Evolutionary conservation across 2,888 invertebrate species (phyloP).

Genomic region (Pharmacophagus antenor): DNA sequence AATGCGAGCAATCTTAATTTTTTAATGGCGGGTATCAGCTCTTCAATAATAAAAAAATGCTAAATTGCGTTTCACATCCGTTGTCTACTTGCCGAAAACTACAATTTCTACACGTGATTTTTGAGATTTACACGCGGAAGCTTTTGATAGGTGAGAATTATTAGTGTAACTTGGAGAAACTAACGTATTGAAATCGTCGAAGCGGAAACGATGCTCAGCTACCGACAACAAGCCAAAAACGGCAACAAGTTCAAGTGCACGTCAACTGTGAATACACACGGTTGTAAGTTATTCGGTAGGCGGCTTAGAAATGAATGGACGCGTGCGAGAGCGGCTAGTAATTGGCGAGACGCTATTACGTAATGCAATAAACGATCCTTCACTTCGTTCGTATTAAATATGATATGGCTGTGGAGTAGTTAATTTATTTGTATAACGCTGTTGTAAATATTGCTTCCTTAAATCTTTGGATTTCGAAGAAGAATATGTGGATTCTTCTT

Average conservation of each 20-base stretch:
- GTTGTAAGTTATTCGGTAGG: slow-evolving; percentile 49
- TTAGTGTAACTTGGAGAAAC: slow-evolving; percentile 54
- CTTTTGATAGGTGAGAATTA: slow-evolving; percentile 61
- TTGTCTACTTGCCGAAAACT: not conserved
- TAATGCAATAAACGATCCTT: slow-evolving; percentile 54
- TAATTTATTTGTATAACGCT: not conserved
- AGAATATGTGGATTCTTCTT: not conserved
- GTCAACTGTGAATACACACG: slow-evolving; percentile 47
- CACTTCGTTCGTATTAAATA: slow-evolving; percentile 54
- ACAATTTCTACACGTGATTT: slow-evolving; percentile 37
- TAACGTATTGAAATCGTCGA: slow-evolving; percentile 37
- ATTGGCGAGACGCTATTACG: slow-evolving; percentile 53
- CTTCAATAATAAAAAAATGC: not conserved
- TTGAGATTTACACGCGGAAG: slow-evolving; percentile 61
- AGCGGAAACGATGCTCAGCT: slow-evolving; percentile 51
- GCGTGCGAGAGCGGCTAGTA: slow-evolving; percentile 48
- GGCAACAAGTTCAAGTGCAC: slow-evolving; percentile 67
- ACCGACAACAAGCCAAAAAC: slow-evolving; percentile 43
- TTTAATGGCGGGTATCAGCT: too few relatives aligned
- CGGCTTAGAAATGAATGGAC: slow-evolving; percentile 51
- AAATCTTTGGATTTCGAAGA: not conserved
- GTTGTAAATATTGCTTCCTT: not conserved
- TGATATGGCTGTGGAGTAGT: slow-evolving; percentile 35
- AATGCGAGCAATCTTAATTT: too few relatives aligned
- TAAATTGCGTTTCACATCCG: not conserved